Base-by-base conservation (phyloP, 2,797 vertebrate species). In the Phrynocephalus vlangalii region DNA sequence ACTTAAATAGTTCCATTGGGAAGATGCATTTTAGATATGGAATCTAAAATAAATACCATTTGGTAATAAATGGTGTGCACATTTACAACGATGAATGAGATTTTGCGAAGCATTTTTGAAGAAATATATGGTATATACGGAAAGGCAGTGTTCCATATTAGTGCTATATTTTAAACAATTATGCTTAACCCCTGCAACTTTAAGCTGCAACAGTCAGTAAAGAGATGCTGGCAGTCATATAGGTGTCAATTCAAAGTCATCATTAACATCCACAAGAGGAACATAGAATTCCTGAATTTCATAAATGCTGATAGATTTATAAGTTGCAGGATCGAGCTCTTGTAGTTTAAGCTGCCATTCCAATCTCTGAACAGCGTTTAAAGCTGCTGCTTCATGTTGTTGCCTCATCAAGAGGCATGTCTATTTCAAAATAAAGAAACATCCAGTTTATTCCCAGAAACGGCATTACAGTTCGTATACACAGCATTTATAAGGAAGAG, bases 321-420 rank as follows among this genome's bases (percentile, higher is more conserved):
- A 98, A 0, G 98, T 98, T 94, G 99, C 98, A 56, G 98, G 98
- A 94, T 99, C 99, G 1, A 99, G 97, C 94, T 99, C 99, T 94
- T 99, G 99, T 85, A 99, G 98, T 92, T 99, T 99, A 66, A 99
- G 98, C 96, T 99, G 99, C 99, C 99, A 99, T 96, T 99, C 98
- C 90, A 99, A 96, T 44, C 99, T 98, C 96, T 99, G 99, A 91
- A 99, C 98, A 0, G 99, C 99, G 11, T 99, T 99, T 81, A 99
- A 97, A 33, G 99, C 99, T 0, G 99, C 99, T 79, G 99, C 99
- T 96, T 99, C 99, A 2, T 99, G 99, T 97, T 99, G 99, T 93
- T 99, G 99, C 91, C 99, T 97, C 99, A 99, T 99, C 95, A 99
- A 96, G 89, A 99, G 98, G 96, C 99, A 99, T 0, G 99, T 99